These are phyloP conservation scores for Drosophila punjabiensis DNA, from an alignment of 1,140 invertebrate species.

Conservation along the genomic window DNA sequence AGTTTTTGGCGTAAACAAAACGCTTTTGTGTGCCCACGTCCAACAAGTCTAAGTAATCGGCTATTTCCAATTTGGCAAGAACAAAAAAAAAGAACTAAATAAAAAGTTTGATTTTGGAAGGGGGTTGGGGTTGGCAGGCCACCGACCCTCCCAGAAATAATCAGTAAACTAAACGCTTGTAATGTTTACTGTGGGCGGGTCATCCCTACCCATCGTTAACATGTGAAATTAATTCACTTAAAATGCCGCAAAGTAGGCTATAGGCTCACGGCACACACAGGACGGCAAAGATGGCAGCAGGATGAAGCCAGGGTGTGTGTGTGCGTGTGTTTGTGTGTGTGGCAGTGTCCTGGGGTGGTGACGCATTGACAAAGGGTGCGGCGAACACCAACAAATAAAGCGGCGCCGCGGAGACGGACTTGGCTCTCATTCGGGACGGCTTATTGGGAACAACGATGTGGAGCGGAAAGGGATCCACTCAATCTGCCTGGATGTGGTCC, in stretches of 20 bases:
- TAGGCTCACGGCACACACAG: slow-evolving; percentile 39
- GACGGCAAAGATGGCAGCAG: slow-evolving; percentile 14
- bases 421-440: slow-evolving; percentile 30
- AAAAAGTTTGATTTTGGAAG: slow-evolving; percentile 6
- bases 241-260: slow-evolving; percentile 77
- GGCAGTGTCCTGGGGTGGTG: slow-evolving; percentile 40
- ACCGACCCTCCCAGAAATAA: slow-evolving; percentile 36
- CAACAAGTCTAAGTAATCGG: slow-evolving; percentile 5
- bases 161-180: slow-evolving; percentile 60
- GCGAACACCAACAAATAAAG: slow-evolving; percentile 44
- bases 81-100: slow-evolving; percentile 10
- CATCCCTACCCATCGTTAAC: slow-evolving; percentile 21
- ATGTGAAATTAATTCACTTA: slow-evolving; percentile 78
- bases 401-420: slow-evolving; percentile 41
- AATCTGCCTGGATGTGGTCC: slow-evolving; percentile 39
- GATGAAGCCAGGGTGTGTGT: slow-evolving; percentile 11
- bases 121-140: not conserved
- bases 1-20: not conserved
- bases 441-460: slow-evolving; percentile 7
- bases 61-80: slow-evolving; percentile 32
- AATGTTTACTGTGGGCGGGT: slow-evolving; percentile 30
- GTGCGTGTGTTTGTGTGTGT: not conserved
- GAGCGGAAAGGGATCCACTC: slow-evolving; percentile 28
- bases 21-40: not conserved
- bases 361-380: slow-evolving; percentile 73